Conservation (phyloP, 2,888 invertebrate genomes). For the Cryptus viduatorius region DNA sequence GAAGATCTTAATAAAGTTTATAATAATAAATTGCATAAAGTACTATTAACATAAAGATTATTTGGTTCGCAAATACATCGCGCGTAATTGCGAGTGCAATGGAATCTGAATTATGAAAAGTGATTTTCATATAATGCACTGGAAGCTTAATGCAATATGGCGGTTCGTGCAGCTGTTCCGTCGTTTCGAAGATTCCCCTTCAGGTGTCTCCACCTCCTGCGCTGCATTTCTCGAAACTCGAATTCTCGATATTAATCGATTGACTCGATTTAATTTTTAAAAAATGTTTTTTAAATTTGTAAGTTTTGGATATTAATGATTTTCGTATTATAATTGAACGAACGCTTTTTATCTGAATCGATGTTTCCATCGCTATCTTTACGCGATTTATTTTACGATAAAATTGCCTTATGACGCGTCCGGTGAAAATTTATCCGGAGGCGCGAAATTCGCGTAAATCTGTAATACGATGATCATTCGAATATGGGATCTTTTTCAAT, state of each 20-base stretch:
- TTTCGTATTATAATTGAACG: not conserved
- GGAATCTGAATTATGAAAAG: not conserved
- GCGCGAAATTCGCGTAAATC: no score
- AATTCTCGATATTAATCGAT: not conserved
- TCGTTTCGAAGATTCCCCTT: not conserved
- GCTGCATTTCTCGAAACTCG: not conserved
- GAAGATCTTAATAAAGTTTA: not conserved
- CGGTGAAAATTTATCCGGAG: no score
- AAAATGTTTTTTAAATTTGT: not conserved
- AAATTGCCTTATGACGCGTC: no score
- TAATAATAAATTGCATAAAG: not conserved
- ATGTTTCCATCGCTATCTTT: not conserved
- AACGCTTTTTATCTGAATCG: not conserved
- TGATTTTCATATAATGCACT: not conserved
- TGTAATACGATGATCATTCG: no score
- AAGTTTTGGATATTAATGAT: not conserved
- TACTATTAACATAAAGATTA: not conserved
- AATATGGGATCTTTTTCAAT: no score
- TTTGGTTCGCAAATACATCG: not conserved
- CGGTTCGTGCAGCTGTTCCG: not conserved
- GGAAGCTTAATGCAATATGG: not conserved
- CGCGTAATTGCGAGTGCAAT: not conserved
- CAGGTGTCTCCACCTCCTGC: constrained; percentile 1
- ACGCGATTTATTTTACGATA: not conserved
- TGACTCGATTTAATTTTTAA: not conserved